Percentiles rank a stretch among this genome's conserved stretches.
phyloP scores from a whole-genome alignment of 2,888 invertebrate species.

The Ophioninae sp. region DNA sequence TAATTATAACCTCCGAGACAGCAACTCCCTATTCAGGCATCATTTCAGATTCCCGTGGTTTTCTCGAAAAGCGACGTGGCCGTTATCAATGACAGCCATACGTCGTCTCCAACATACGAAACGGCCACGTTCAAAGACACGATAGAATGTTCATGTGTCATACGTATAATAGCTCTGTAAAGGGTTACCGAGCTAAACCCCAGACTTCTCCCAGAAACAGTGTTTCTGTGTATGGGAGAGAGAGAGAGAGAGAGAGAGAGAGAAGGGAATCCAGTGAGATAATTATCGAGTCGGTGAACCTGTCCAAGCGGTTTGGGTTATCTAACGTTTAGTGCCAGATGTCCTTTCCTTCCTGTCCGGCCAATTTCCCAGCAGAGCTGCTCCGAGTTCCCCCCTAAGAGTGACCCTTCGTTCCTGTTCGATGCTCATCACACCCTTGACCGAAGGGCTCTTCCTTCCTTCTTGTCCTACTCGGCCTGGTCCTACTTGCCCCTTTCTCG shows the following conservation, averaged over 20 bases:
- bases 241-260: constrained; percentile 10
- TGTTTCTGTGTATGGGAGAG: no score
- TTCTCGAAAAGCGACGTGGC: constrained; percentile 44
- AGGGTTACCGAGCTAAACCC: constrained; percentile 1
- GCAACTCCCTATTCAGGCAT: constrained; percentile 6
- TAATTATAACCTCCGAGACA: constrained; percentile 16
- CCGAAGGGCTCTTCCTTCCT: constrained; percentile 1
- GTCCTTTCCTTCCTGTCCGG: constrained; percentile 67
- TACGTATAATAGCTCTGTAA: not conserved
- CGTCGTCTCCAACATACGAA: constrained; percentile 20
- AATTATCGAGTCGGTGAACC: constrained; percentile 75
- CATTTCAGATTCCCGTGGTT: constrained; percentile 26
- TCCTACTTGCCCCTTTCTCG: constrained; percentile 2
- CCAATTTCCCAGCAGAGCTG: constrained; percentile 67
- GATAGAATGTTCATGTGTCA: not conserved
- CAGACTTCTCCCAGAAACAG: not conserved
- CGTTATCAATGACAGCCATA: constrained; percentile 67
- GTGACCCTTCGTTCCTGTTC: constrained; percentile 26
- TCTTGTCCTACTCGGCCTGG: not conserved
- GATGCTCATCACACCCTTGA: constrained; percentile 14
- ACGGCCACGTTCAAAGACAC: not conserved
- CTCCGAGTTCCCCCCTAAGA: constrained; percentile 1
- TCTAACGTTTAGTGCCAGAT: constrained; percentile 78
- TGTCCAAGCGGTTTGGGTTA: constrained; percentile 74
- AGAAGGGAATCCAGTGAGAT: constrained; percentile 56